These are phyloP conservation scores for Meriones unguiculatus DNA, from an alignment of 2,113 vertebrate genomes.

Conservation along the genomic window DNA sequence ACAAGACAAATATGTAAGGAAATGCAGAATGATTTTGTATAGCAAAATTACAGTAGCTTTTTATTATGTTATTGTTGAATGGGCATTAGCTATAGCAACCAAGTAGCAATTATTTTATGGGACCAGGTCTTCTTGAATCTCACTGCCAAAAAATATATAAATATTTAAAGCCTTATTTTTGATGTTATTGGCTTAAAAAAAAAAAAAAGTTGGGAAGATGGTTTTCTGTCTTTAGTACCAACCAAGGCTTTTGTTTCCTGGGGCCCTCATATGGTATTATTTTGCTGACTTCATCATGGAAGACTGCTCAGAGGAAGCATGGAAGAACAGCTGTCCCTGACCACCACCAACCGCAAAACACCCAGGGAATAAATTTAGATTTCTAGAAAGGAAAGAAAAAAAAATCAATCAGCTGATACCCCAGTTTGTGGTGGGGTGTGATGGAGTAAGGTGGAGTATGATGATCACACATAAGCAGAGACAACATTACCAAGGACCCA, in stretches of 20 bases:
- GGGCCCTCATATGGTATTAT: not conserved
- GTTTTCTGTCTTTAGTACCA: not conserved
- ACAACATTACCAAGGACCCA: not conserved
- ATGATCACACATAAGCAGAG: not conserved
- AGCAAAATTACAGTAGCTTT: not conserved
- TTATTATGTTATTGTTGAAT: not conserved
- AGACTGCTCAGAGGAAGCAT: conserved; percentile 26
- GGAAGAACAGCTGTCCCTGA: conserved; percentile 70
- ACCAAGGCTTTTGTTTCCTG: conserved; percentile 12
- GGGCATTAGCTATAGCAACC: not conserved
- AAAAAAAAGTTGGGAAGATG: too few relatives aligned
- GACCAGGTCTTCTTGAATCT: not conserved
- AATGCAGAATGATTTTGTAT: not conserved
- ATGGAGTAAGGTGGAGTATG: not conserved
- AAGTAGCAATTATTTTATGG: not conserved
- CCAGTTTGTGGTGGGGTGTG: not conserved
- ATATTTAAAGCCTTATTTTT: not conserved
- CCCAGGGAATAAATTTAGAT: conserved; percentile 75
- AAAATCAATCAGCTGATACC: conserved; percentile 33
- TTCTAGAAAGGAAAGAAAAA: conserved; percentile 62
- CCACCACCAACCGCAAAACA: conserved; percentile 66
- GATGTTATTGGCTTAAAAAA: not conserved
- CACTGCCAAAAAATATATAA: conserved; percentile 7
- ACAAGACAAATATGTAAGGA: not conserved
- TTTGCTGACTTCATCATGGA: conserved; percentile 50